Evolutionary conservation across 2,113 vertebrate genomes (phyloP).

Genomic region (Myiozetetes cayanensis): DNA sequence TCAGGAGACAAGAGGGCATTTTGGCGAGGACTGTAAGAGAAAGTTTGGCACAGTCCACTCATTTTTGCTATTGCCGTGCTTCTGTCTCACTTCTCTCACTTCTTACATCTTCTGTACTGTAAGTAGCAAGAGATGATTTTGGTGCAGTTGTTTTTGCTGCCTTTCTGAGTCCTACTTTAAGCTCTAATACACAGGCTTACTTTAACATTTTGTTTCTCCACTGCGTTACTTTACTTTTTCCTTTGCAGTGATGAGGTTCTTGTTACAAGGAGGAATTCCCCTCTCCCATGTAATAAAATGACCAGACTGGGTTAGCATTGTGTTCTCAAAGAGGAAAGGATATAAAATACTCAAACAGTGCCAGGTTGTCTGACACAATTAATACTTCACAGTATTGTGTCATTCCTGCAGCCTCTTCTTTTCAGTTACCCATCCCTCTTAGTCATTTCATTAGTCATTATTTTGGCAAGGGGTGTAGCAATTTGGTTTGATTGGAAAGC

Average conservation of each 20-base stretch:
- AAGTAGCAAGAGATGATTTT: neutral
- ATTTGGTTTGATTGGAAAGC: conserved; percentile 15
- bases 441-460: conserved; percentile 57
- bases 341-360: neutral
- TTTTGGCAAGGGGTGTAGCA: conserved; percentile 19
- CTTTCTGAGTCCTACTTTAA: neutral
- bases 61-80: neutral
- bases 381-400: conserved; percentile 40
- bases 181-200: neutral
- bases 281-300: conserved; percentile 3
- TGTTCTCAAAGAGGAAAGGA: neutral
- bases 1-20: conserved; percentile 16
- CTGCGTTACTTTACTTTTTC: neutral
- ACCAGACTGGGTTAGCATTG: neutral
- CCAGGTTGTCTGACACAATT: conserved; percentile 17
- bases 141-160: neutral
- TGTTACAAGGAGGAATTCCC: conserved; percentile 18
- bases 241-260: neutral
- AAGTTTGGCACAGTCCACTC: neutral
- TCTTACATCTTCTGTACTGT: neutral
- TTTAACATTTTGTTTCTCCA: neutral
- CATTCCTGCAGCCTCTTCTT: conserved; percentile 21
- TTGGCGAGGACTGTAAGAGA: neutral
- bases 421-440: conserved; percentile 52
- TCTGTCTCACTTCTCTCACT: neutral